Base-by-base conservation (phyloP, 2,888 invertebrate genomes). In the Stenoptilia bipunctidactyla region DNA sequence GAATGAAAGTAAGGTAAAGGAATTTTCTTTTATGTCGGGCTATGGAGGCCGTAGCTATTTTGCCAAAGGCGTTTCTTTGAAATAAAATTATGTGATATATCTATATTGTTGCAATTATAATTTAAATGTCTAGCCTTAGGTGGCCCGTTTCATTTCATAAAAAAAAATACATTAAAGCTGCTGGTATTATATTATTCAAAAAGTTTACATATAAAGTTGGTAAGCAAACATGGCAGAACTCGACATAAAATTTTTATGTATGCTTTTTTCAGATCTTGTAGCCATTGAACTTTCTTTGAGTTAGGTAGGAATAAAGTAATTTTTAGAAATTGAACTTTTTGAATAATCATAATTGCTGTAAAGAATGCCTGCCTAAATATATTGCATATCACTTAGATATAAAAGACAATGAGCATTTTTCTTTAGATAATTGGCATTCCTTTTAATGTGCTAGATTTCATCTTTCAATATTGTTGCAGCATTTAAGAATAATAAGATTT, bases 301-400 rank as follows among this genome's bases (percentile, higher is more conserved):
- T n/a, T n/a, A n/a, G n/a, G n/a, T n/a, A n/a, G n/a, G n/a, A n/a
- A n/a, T n/a, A n/a, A n/a, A n/a, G n/a, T n/a, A n/a, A n/a, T n/a
- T n/a, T n/a, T n/a, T n/a, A n/a, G n/a, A n/a, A n/a, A n/a, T n/a
- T n/a, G n/a, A 25, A 40, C 43, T 43, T 20, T 20, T 20, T 20
- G 20, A 20, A 20, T 20, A 20, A 20, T 20, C 3, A 20, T 30
- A 3, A 47, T 47, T 48, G 52, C 50, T 55, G 44, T 46, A 50
- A 37, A 53, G 58, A 60, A 64, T 56, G 77, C 77, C 75, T 79
- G 79, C 77, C 77, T 77, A 74, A 67, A 67, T 73, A 66, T 76
- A 79, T 77, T 79, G 80, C 80, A 82, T 82, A 82, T 82, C 80
- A 82, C 64, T 71, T 76, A 75, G 71, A 61, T 55, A 61, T 66